These are phyloP conservation scores for Hippocampus mohnikei DNA, from an alignment of 2,113 vertebrate genomes.

Conservation along the genomic window DNA sequence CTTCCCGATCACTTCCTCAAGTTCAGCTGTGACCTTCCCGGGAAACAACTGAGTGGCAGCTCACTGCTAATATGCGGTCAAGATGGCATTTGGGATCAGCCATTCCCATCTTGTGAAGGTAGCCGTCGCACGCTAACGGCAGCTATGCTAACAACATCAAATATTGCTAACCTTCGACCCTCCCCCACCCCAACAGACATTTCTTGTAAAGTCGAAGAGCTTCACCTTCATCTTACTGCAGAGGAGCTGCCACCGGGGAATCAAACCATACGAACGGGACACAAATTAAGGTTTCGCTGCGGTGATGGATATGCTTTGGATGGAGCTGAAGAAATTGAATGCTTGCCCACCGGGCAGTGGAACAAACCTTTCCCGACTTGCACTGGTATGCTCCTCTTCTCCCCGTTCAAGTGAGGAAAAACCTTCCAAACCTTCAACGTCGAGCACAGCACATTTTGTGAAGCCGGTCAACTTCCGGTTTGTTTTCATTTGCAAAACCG, in stretches of 20 bases:
- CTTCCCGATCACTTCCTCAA: constrained; percentile 67
- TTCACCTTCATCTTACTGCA: constrained; percentile 47
- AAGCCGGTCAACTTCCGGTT: too few species aligned
- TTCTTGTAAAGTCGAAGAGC: constrained; percentile 51
- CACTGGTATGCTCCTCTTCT: constrained; percentile 61
- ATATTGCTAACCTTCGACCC: not conserved
- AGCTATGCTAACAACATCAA: not conserved
- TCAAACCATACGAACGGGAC: constrained; percentile 62
- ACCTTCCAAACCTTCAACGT: not conserved
- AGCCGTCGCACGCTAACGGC: constrained; percentile 18
- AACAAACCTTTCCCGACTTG: constrained; percentile 68
- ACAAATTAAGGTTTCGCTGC: constrained; percentile 74
- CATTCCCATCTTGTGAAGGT: constrained; percentile 79
- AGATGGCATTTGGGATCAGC: constrained; percentile 72
- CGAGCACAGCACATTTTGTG: too few species aligned
- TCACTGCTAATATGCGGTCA: constrained; percentile 68
- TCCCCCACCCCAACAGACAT: constrained; percentile 11
- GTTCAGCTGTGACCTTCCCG: constrained; percentile 70
- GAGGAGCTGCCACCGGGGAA: constrained; percentile 26
- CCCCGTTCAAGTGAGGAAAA: not conserved
- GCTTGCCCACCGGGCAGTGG: constrained; percentile 72
- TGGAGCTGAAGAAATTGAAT: constrained; percentile 67
- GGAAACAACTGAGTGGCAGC: constrained; percentile 57
- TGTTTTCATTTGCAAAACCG: too few species aligned
- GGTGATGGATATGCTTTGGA: constrained; percentile 37